Evolutionary conservation across 2,797 vertebrate species (phyloP).

Genomic region (Octomys mimax): DNA sequence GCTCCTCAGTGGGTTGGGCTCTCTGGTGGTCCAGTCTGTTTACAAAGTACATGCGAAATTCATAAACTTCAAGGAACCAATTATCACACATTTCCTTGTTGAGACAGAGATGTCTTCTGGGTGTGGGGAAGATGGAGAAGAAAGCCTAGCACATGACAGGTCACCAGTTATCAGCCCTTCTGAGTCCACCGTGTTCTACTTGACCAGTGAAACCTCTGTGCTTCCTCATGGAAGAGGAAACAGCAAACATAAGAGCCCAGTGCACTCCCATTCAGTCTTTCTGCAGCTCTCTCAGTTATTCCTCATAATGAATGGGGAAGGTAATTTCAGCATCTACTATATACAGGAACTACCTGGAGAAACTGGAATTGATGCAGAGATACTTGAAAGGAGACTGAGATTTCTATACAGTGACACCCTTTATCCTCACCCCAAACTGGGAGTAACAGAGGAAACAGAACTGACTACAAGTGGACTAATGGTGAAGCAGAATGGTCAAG

Average conservation of each 20-base stretch:
- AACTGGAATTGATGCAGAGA: neutral
- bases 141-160: neutral
- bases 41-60: conserved; percentile 62
- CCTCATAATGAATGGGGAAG: neutral
- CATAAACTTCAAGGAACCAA: conserved; percentile 18
- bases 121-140: neutral
- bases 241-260: neutral
- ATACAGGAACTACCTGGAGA: neutral
- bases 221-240: neutral
- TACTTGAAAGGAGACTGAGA: conserved; percentile 29
- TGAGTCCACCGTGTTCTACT: neutral
- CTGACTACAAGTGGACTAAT: neutral
- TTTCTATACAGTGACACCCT: neutral
- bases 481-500: neutral
- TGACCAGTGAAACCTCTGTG: neutral
- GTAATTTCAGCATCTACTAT: neutral
- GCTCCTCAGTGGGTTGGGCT: neutral
- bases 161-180: neutral
- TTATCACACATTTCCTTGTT: neutral
- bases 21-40: neutral
- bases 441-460: neutral
- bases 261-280: neutral
- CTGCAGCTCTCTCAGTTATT: neutral
- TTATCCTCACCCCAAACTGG: neutral
- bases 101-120: conserved; percentile 10